Evolutionary conservation across 2,113 vertebrate genomes (phyloP).

Genomic region (Chionis minor): DNA sequence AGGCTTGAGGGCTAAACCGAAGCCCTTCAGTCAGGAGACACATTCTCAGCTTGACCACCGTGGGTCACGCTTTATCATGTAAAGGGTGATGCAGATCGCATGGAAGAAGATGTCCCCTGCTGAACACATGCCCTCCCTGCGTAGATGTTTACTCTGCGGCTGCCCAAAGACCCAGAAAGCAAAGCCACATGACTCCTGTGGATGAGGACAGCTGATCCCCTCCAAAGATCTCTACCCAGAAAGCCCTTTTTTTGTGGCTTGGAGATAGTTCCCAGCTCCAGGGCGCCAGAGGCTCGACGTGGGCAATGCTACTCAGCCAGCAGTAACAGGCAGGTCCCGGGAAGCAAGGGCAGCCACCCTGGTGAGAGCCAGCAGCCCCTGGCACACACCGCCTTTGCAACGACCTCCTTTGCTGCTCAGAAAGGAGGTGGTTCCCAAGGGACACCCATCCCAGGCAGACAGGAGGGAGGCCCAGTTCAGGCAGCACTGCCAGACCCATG

Average conservation of each 20-base stretch:
- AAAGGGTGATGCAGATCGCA: not conserved
- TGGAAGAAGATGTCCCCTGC: not conserved
- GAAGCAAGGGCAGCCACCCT: rapidly evolving
- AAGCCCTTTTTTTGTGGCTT: not conserved
- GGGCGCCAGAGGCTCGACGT: not conserved
- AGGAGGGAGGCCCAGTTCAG: not conserved
- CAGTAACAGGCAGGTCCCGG: not conserved
- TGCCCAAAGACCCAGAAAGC: not conserved
- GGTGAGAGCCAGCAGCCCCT: not conserved
- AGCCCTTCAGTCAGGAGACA: not conserved
- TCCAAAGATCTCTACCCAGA: not conserved
- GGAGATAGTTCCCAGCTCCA: not conserved
- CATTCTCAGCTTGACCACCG: not conserved
- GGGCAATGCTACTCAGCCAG: not conserved
- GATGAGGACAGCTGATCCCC: not conserved
- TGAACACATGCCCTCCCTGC: not conserved
- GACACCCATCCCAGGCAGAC: not conserved
- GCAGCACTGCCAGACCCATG: not conserved
- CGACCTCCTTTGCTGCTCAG: not conserved
- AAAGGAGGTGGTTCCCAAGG: not conserved
- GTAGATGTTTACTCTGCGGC: not conserved
- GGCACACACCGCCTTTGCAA: not conserved
- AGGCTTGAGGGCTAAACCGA: not conserved
- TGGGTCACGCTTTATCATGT: not conserved
- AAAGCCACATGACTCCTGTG: rapidly evolving